Evolutionary conservation across 2,113 vertebrate genomes (phyloP).

Genomic region (Himantopus leucocephalus): DNA sequence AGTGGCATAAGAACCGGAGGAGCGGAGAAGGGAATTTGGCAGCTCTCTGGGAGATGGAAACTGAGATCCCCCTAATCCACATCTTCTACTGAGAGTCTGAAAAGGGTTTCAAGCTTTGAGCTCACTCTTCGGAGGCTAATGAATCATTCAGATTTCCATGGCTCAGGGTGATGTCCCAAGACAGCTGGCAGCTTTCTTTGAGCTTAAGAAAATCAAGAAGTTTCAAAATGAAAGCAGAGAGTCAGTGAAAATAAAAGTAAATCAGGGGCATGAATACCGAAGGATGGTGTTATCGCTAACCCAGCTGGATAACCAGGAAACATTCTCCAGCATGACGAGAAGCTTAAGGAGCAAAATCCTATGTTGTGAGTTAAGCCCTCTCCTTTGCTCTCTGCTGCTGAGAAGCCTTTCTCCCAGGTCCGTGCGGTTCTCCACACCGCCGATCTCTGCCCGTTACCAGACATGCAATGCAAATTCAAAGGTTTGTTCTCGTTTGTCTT

Average conservation of each 20-base stretch:
- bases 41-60: constrained; percentile 13
- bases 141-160: constrained; percentile 40
- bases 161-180: constrained; percentile 37
- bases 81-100: not conserved
- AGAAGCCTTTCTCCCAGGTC: not conserved
- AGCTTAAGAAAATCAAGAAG: constrained; percentile 2
- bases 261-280: fast-evolving
- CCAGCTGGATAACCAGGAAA: not conserved
- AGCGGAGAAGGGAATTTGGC: not conserved
- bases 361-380: not conserved
- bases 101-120: constrained; percentile 20
- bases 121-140: not conserved
- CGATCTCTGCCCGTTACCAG: not conserved
- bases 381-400: not conserved
- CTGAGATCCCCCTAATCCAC: not conserved
- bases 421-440: fast-evolving
- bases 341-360: not conserved
- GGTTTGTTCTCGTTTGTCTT: not conserved
- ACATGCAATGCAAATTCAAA: not conserved
- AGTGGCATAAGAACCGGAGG: not conserved
- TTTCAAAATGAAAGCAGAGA: not conserved
- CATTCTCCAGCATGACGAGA: not conserved
- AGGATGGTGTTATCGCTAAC: not conserved
- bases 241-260: not conserved
- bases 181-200: constrained; percentile 42